These are phyloP conservation scores for Pseudomyrmex cubaensis DNA, from an alignment of 1,140 invertebrate species.

Conservation along the genomic window DNA sequence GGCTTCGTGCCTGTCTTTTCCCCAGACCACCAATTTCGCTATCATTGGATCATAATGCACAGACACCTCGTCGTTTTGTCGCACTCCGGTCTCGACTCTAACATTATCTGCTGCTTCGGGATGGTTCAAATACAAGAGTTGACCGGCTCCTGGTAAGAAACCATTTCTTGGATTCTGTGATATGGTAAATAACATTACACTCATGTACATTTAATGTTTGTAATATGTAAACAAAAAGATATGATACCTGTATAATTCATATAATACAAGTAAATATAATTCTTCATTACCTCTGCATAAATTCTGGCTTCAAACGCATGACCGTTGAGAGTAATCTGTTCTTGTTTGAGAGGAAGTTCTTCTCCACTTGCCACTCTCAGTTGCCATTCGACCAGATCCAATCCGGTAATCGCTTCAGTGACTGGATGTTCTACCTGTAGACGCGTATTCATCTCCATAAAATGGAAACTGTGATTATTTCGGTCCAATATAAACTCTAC, in stretches of 20 bases:
- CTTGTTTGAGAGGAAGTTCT: slow-evolving; percentile 91
- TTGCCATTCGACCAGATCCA: slow-evolving; percentile 99
- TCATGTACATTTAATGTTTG: neutral
- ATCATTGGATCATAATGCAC: slow-evolving; percentile 99
- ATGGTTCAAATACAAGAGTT: slow-evolving; percentile 89
- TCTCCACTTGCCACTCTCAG: slow-evolving; percentile 94
- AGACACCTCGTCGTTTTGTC: slow-evolving; percentile 94
- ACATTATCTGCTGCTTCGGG: slow-evolving; percentile 87
- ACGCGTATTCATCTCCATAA: slow-evolving; percentile 99
- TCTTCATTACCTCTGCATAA: slow-evolving; percentile 92
- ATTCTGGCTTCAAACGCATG: slow-evolving; percentile 97
- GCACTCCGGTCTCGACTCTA: slow-evolving; percentile 92
- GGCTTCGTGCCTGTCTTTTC: slow-evolving; percentile 92
- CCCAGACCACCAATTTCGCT: slow-evolving; percentile 99
- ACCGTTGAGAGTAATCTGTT: slow-evolving; percentile 91
- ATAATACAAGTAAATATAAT: neutral
- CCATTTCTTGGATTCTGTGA: slow-evolving; percentile 89
- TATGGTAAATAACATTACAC: slow-evolving; percentile 1
- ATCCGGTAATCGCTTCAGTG: slow-evolving; percentile 98
- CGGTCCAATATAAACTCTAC: slow-evolving; percentile 97
- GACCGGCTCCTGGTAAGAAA: slow-evolving; percentile 96
- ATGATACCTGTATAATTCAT: too few relatives aligned
- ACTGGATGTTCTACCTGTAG: slow-evolving; percentile 98
- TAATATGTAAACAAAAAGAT: too few relatives aligned
- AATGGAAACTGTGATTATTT: slow-evolving; percentile 93